Base-by-base conservation (phyloP, 2,113 vertebrate genomes). In the Cottus gobio region DNA sequence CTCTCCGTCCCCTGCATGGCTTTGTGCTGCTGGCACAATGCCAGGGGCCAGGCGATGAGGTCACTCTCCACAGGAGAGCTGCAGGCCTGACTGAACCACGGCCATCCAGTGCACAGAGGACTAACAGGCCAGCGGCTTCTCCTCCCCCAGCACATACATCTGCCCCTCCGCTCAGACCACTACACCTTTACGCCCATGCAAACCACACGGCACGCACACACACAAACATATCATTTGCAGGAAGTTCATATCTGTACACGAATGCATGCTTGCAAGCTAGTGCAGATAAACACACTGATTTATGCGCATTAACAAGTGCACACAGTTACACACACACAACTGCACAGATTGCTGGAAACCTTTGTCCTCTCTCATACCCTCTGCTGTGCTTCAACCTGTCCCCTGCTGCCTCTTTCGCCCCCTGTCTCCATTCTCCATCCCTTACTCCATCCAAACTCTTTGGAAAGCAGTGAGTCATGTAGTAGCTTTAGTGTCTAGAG, bases 31-130 rank as follows among this genome's bases (percentile, higher is more conserved):
- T 82, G 89, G 88, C 88, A 94, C 91, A 93, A 93, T 91, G 80
- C 90, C 88, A 91, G 91, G 86, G 92, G 93, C 91, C 92, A 90
- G 82, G 79, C 87, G 85, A 91, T 92, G 93, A 92, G 93, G 92
- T 94, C 93, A 92, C 83, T 89, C 93, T 90, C 92, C 88, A 89
- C 92, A 81, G 93, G 93, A 93, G 93, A 91, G 82, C 91, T 91
- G 89, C 88, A 91, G 91, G 91, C 90, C 90, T 92, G 85, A 91
- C 81, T 93, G 90, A 91, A 85, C 86, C 84, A 39, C 85, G 12
- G 85, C 87, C 88, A 86, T 58, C 77, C 82, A 71, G 48, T 2
- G 0, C 39, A 30, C 67, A 57, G 57, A 68, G 11, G 44, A 72
- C 74, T 64, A 82, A 74, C 64, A 69, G 77, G 50, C 73, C 48